Evolutionary conservation across 2,113 vertebrate genomes (phyloP), one percentile per base, ranked within the genome.

Genomic region (Tiliqua scincoides): DNA sequence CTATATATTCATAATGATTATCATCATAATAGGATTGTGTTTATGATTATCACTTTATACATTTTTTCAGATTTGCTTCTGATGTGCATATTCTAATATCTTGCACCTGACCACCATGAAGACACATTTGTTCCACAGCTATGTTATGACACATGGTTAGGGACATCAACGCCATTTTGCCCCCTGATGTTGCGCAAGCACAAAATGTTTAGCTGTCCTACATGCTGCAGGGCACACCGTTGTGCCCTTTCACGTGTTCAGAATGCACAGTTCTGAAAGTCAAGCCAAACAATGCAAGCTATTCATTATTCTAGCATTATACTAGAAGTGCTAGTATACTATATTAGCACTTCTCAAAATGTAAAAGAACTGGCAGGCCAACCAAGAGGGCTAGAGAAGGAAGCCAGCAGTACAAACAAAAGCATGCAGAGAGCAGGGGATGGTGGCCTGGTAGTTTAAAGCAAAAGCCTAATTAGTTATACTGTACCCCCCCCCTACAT

Each of bases 361-460:
- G 54, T 79, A 43, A n/a, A 12, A 35, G n/a, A n/a, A 18, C 3
- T 23, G 2, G 10, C 15, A 70, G 62, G 25, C 25, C 71, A 82
- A n/a, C 32, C 4, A 40, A 67, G 77, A 65, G 7, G 52, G 11
- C 10, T 23, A 71, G 79, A 74, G n/a, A 40, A 52, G n/a, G 15
- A 82, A 76, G 52, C 79, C 54, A n/a, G 59, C 8, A 40, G 3
- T 14, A 3, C 10, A 84, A 59, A 68, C 3, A 12, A 17, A 37
- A 32, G 35, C 2, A 7, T 35, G 8, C 43, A 48, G 43, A 59
- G 6, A 17, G 0, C 0, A 32, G 0, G 18, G 25, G 25, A 83
- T 30, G 43, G 54, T 65, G 14, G 27, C 43, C 32, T 57, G 37
- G 30, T 30, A 35, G 7, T 3, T 57, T 59, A 62, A 79, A 79